Evolutionary conservation across 2,113 vertebrate species (phyloP), one percentile per base, ranked within the genome.

Genomic region (Scolopax mira): DNA sequence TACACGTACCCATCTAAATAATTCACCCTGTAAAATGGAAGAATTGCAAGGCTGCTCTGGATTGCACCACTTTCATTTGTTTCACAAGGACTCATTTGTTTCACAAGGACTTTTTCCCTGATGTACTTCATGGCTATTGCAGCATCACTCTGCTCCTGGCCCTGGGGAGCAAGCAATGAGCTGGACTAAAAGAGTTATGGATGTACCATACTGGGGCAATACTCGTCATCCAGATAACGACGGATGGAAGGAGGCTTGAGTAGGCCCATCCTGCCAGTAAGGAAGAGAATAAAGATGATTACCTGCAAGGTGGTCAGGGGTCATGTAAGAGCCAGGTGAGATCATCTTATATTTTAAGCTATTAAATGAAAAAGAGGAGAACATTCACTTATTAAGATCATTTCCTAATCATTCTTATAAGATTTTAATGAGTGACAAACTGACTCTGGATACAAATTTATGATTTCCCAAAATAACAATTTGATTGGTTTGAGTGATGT

Each of bases 401-500:
- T 98, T 98, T 98, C 97, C 98, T 98, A 98, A 98, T 98, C 97
- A 97, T 98, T 98, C 97, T 98, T 98, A 82, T 97, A 98, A 98
- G 96, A 96, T 97, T 96, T 97, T 98, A 98, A 98, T 98, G 98
- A 98, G 97, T 98, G 98, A 98, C 98, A 98, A 97, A 97, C 97
- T 98, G 97, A 98, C 89, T 98, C 94, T 98, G 97, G 98, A 98
- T 98, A 98, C 96, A 98, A 98, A 98, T 98, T 98, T 98, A 97
- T 97, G 96, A 98, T 98, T 98, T 98, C 98, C 98, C 92, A 98
- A 98, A 98, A 98, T 98, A 98, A 98, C 98, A 95, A 97, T 98
- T 98, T 98, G 98, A 98, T 98, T 98, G 97, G 98, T 98, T 98
- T 98, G 98, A 98, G 97, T 98, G 98, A 98, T 98, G 97, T 96